A percentile compares a stretch with the other conserved stretches of the same genome.
These are phyloP conservation scores for Petroica traversi DNA, from an alignment of 2,113 vertebrate genomes.

Conservation along the genomic window DNA sequence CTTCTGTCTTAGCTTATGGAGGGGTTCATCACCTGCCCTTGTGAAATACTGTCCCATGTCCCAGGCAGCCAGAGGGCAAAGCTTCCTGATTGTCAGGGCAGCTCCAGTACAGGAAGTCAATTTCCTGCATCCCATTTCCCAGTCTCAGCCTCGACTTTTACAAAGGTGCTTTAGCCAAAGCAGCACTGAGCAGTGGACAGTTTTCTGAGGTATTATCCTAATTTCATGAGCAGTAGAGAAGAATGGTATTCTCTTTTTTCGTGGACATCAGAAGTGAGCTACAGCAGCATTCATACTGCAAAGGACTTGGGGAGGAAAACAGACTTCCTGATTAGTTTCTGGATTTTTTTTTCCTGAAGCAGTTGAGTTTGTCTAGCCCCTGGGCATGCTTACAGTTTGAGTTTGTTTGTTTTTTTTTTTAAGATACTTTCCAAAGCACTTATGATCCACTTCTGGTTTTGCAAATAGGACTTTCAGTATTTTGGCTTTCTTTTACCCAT, in stretches of 20 bases:
- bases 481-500: neutral
- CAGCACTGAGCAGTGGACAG: neutral
- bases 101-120: neutral
- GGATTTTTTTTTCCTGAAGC: neutral
- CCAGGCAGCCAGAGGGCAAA: neutral
- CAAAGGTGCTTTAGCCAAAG: neutral
- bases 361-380: neutral
- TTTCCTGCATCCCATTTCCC: neutral
- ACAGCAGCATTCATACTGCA: neutral
- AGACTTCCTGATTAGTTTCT: neutral
- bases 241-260: neutral
- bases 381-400: neutral
- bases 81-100: neutral
- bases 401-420: accelerated
- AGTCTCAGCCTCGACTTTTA: neutral
- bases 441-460: neutral
- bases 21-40: neutral
- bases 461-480: neutral
- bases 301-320: neutral
- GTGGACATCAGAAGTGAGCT: neutral
- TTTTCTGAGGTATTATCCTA: neutral
- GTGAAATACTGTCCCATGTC: neutral
- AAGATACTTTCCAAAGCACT: neutral
- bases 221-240: neutral
- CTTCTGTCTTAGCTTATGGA: neutral